Evolutionary conservation across 2,797 vertebrate genomes (phyloP).

Genomic region (Alauda arvensis): DNA sequence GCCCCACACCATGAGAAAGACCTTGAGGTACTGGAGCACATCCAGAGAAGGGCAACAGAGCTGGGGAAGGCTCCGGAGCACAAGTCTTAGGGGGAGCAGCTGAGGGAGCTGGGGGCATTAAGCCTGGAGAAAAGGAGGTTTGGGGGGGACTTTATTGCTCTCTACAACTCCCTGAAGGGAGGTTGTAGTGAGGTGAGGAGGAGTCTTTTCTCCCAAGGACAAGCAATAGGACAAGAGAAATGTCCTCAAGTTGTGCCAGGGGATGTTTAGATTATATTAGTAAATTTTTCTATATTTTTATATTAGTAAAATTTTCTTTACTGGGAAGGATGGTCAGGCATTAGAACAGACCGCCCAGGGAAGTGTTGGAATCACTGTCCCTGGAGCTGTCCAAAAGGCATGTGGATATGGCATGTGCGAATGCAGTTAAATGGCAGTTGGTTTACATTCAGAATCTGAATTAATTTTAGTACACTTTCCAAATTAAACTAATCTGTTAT

Average conservation of each 20-base stretch:
- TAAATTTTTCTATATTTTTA: too few relatives aligned
- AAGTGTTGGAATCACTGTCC: not conserved
- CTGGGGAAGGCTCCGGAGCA: not conserved
- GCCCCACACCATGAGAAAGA: not conserved
- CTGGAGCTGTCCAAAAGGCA: not conserved
- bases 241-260: not conserved
- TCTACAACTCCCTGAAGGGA: not conserved
- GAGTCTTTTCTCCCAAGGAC: not conserved
- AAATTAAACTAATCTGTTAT: not conserved
- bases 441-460: not conserved
- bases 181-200: not conserved
- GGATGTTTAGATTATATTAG: not conserved
- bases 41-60: accelerated
- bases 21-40: not conserved
- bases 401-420: not conserved
- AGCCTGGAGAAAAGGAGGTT: not conserved
- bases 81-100: too few relatives aligned
- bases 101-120: not conserved
- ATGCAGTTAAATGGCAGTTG: not conserved
- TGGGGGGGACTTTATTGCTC: too few relatives aligned
- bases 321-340: not conserved
- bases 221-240: not conserved
- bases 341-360: not conserved
- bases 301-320: not conserved
- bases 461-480: not conserved